Evolutionary conservation across 2,888 invertebrate species (phyloP).

Genomic region (Dorcus hopei): DNA sequence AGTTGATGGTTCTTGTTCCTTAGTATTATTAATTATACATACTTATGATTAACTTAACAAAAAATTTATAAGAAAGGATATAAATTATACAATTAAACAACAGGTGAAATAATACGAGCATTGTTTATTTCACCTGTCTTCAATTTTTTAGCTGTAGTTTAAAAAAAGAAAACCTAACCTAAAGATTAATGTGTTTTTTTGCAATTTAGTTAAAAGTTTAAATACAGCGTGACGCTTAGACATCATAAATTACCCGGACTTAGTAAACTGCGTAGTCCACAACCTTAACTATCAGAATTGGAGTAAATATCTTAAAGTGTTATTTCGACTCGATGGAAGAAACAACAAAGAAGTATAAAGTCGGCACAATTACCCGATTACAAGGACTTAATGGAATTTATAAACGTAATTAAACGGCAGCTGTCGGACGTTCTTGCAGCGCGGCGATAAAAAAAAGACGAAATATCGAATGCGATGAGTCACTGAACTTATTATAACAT

Average conservation of each 20-base stretch:
- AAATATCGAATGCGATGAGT: slow-evolving; percentile 27
- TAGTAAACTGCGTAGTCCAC: background rate
- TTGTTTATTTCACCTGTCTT: too few species aligned
- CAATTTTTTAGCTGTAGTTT: too few species aligned
- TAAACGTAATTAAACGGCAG: slow-evolving; percentile 12
- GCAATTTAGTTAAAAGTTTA: too few species aligned
- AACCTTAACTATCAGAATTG: slow-evolving; percentile 2
- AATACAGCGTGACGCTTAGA: background rate
- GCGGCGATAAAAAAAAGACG: background rate
- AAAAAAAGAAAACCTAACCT: too few species aligned
- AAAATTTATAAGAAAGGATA: too few species aligned
- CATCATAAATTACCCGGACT: slow-evolving; percentile 1
- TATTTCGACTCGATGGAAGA: background rate
- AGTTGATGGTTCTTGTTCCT: too few species aligned
- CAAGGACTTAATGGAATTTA: slow-evolving; percentile 4
- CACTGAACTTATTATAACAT: slow-evolving; percentile 40
- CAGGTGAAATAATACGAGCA: too few species aligned
- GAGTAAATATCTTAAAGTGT: slow-evolving; percentile 3
- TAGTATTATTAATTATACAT: too few species aligned
- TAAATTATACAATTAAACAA: too few species aligned
- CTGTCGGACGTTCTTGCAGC: background rate
- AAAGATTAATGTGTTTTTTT: too few species aligned
- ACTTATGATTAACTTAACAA: too few species aligned
- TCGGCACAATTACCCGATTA: slow-evolving; percentile 12
- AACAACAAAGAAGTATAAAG: background rate